A percentile compares a stretch with the other conserved stretches of the same genome.
Conservation (phyloP, 2,888 invertebrate species). For the Nesidiocoris tenuis region DNA sequence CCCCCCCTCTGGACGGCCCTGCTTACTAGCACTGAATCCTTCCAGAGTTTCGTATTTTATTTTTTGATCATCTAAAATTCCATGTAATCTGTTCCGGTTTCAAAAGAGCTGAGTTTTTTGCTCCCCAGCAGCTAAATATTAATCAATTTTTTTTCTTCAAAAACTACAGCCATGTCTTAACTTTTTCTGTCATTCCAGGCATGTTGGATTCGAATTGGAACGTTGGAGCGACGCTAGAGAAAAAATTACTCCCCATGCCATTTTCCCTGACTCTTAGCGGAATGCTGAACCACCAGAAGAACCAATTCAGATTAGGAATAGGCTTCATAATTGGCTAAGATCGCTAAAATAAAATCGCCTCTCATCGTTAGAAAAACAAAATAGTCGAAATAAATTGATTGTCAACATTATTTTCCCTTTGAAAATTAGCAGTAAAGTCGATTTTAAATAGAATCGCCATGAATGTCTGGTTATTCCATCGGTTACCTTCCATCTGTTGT, state of each 20-base stretch:
- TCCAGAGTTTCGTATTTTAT: background rate
- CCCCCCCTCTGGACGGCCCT: no score
- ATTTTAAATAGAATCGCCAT: background rate
- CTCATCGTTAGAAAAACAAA: no score
- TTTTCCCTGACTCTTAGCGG: slow-evolving; percentile 78
- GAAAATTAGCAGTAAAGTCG: background rate
- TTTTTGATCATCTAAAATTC: slow-evolving; percentile 11
- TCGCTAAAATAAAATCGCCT: no score
- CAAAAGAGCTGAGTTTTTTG: no score
- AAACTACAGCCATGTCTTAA: no score
- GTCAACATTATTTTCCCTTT: background rate
- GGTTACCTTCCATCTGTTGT: no score
- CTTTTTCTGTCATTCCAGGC: slow-evolving; percentile 64
- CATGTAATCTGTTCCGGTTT: background rate
- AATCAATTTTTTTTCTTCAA: no score
- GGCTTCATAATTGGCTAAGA: slow-evolving; percentile 85
- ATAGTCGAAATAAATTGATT: background rate
- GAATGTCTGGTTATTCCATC: no score
- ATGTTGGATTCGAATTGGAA: slow-evolving; percentile 91
- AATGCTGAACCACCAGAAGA: slow-evolving; percentile 81
- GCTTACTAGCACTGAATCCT: no score
- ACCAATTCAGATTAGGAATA: slow-evolving; percentile 88
- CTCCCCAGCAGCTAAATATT: no score
- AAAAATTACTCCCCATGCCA: slow-evolving; percentile 87
- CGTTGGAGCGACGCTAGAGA: slow-evolving; percentile 90